These are phyloP conservation scores for Lepus timidus DNA, from an alignment of 2,113 vertebrate genomes.

Conservation along the genomic window DNA sequence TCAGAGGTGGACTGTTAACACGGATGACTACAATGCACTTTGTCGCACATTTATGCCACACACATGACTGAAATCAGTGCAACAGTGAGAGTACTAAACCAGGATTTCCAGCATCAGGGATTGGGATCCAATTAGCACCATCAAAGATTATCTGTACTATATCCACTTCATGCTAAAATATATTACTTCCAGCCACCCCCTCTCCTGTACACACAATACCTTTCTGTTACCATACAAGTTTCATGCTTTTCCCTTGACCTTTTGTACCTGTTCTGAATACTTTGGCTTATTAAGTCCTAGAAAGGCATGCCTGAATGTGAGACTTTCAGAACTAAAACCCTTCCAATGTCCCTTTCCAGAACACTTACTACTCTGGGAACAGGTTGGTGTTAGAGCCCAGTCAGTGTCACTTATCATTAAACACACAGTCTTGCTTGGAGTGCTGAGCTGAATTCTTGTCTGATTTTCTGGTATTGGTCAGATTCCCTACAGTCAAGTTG, in stretches of 20 bases:
- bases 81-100: neutral
- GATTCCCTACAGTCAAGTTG: neutral
- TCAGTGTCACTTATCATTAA: neutral
- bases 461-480: neutral
- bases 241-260: neutral
- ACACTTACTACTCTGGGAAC: too few species aligned
- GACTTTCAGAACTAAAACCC: neutral
- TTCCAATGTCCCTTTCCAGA: too few species aligned
- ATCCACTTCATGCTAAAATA: neutral
- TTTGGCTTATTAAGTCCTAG: neutral
- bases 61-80: neutral
- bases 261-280: neutral
- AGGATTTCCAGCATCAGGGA: rapidly evolving
- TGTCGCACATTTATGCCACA: neutral
- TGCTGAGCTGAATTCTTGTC: neutral
- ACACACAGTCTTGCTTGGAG: too few species aligned
- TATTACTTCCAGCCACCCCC: neutral
- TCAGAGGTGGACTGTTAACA: neutral
- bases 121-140: neutral
- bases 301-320: neutral
- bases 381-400: neutral
- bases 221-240: neutral
- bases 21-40: neutral
- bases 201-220: too few species aligned
- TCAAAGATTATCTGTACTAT: neutral